Conservation (phyloP, 1,140 invertebrate genomes). For the Orussus abietinus region DNA sequence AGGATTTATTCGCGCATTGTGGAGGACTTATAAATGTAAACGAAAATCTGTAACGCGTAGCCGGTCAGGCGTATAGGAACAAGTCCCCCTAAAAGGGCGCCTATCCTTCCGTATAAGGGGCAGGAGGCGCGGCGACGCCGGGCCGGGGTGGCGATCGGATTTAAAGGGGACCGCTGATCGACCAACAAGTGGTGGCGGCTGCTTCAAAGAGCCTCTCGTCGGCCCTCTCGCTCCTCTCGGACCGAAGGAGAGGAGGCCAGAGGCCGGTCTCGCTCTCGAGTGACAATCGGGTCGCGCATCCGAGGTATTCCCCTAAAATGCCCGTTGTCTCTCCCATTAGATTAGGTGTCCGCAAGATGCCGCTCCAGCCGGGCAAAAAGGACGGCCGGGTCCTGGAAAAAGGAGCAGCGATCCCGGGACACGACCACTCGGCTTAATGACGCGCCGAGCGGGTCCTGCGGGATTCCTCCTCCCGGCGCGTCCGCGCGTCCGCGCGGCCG, state of each 20-base stretch:
- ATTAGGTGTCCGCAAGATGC: slow-evolving; percentile 37
- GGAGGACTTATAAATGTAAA: slow-evolving; percentile 42
- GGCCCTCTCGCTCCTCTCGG: slow-evolving; percentile 28
- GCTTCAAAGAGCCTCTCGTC: slow-evolving; percentile 42
- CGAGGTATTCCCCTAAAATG: slow-evolving; percentile 37
- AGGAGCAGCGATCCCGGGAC: slow-evolving; percentile 27
- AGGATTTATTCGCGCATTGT: slow-evolving; percentile 32
- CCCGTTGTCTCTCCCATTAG: slow-evolving; percentile 41
- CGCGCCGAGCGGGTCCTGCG: no score
- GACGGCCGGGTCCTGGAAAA: slow-evolving; percentile 10
- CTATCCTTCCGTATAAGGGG: slow-evolving; percentile 38
- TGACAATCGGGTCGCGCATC: slow-evolving; percentile 22
- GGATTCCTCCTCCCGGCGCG: no score
- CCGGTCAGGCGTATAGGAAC: slow-evolving; percentile 38
- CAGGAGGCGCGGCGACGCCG: slow-evolving; percentile 17
- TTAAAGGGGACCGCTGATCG: slow-evolving; percentile 49
- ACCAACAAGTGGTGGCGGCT: slow-evolving; percentile 52
- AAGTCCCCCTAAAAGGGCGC: slow-evolving; percentile 21
- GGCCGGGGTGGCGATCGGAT: slow-evolving; percentile 47
- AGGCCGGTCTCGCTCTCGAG: slow-evolving; percentile 25
- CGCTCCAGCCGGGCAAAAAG: slow-evolving; percentile 31
- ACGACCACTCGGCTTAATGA: slow-evolving; percentile 47
- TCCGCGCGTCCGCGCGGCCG: slow-evolving; percentile 3
- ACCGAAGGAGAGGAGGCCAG: no score
- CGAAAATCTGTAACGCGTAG: slow-evolving; percentile 42